Percentiles rank a stretch among this genome's conserved stretches.
These are phyloP conservation scores for Strongylocentrotus purpuratus DNA, from an alignment of 35 echinoderm and acorn worm genomes.

Conservation along the genomic window DNA sequence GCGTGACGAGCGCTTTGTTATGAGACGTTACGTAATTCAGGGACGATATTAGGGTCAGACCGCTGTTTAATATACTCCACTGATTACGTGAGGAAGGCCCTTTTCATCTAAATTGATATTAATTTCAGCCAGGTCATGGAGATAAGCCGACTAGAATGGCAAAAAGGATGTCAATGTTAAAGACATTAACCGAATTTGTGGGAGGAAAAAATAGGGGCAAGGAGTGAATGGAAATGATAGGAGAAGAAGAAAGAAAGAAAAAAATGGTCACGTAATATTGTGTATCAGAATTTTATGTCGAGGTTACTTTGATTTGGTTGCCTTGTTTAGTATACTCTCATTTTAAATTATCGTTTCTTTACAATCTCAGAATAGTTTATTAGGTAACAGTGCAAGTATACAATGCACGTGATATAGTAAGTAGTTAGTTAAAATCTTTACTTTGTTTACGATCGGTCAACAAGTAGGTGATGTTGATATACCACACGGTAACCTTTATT, in stretches of 20 bases:
- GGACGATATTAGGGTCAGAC: not conserved
- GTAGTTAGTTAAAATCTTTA: no score
- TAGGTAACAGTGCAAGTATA: no score
- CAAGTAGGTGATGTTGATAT: no score
- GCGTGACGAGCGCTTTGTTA: constrained; percentile 35
- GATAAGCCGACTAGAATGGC: not conserved
- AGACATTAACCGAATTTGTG: no score
- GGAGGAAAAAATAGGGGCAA: no score
- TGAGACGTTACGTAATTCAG: constrained; percentile 22
- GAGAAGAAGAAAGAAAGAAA: not conserved
- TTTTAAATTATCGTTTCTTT: not conserved
- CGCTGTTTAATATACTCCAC: not conserved
- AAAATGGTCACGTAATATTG: not conserved
- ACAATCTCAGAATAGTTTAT: not conserved
- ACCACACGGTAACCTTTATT: no score
- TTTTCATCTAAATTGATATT: not conserved
- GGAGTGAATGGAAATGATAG: not conserved
- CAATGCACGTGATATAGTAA: no score
- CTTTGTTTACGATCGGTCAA: no score
- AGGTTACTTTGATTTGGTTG: not conserved
- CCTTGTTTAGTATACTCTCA: not conserved
- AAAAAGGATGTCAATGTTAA: no score
- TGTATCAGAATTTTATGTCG: not conserved
- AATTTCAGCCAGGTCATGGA: constrained; percentile 5
- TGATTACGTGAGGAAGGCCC: not conserved